Base-by-base conservation (phyloP, 2,113 vertebrate species). In the Scomber japonicus region DNA sequence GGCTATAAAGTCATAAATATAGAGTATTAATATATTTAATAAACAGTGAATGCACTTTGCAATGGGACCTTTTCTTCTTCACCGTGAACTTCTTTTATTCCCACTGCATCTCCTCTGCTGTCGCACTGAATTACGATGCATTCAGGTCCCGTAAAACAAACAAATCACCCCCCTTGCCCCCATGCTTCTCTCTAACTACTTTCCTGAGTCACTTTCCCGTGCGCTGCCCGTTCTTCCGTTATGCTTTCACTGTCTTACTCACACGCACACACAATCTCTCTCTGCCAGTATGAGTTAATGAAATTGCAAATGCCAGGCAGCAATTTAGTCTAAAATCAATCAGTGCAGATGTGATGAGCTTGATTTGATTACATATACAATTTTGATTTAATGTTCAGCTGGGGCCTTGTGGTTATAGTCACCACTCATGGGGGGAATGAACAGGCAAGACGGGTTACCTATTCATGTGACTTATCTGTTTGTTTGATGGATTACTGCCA, bases 331-430 rank as follows among this genome's bases (percentile, higher is more conserved):
- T 60, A 12, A 84, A 90, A 92, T 92, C 91, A 84, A 92, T 94
- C 91, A 86, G 82, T 67, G 88, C 80, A 89, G 91, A 91, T 84
- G 78, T 92, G 87, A 92, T 85, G 89, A 91, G 83, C 81, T 87
- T 48, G 63, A 85, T 91, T 92, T 91, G 90, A 93, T 91, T 91
- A 89, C 84, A 81, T 88, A 91, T 92, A 89, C 91, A 93, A 87
- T 78, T 75, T 71, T 88, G 89, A 94, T 90, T 92, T 90, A 90
- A 86, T 88, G 89, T 88, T 74, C 57, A 73, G 78, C 85, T 71
- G 72, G 48, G 79, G 75, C 81, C 79, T 79, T 69, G 73, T 71
- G 83, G 71, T 83, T 85, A 76, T 27, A 49, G 80, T 72, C 75
- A 69, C 80, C 68, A 74, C 1, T 71, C 85, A 71, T 17, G 21